Base-by-base conservation (phyloP, 2,888 invertebrate genomes). In the Agrochola circellaris region DNA sequence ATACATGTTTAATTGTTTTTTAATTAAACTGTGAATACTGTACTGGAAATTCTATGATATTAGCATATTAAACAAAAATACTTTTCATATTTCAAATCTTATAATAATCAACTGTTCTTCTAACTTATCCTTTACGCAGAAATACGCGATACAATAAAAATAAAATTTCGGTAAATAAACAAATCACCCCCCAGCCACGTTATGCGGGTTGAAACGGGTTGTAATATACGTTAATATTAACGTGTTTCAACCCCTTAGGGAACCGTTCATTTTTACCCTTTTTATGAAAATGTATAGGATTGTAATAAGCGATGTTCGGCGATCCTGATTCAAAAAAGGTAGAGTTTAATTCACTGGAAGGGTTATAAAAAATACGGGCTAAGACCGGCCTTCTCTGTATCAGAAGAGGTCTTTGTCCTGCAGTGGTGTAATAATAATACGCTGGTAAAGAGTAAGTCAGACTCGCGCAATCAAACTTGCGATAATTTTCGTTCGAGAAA, bases 121-220 rank as follows among this genome's bases (percentile, higher is more conserved):
- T 34, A 7, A 34, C 34, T 17, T n/a, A 3, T 54, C 11, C 13
- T 26, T 26, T 26, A 42, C 38, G 13, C 26, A 65, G 51, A 70
- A 80, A 70, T 34, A 60, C 34, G 26, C 2, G 23, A 17, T 38
- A 48, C 34, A 74, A 58, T 34, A 66, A 77, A 87, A 77, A 77
- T 48, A 64, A 66, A 45, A 62, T 45, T 69, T 66, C 17, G n/a
- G 61, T 68, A 69, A 81, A 86, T 80, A 83, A 82, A 78, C 75
- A 86, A 82, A 82, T 88, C 74, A 72, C 79, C 71, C 84, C 76
- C 75, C 42, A 75, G 84, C 56, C 68, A 65, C 79, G 48, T 79
- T 69, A 64, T 42, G 56, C 64, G 65, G 74, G 76, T 82, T 76
- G 77, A 67, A 74, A 51, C 38, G 79, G 51, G 65, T 64, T 58